Base-by-base conservation (phyloP, 1,140 invertebrate species). In the Drosophila pseudoananassae region DNA sequence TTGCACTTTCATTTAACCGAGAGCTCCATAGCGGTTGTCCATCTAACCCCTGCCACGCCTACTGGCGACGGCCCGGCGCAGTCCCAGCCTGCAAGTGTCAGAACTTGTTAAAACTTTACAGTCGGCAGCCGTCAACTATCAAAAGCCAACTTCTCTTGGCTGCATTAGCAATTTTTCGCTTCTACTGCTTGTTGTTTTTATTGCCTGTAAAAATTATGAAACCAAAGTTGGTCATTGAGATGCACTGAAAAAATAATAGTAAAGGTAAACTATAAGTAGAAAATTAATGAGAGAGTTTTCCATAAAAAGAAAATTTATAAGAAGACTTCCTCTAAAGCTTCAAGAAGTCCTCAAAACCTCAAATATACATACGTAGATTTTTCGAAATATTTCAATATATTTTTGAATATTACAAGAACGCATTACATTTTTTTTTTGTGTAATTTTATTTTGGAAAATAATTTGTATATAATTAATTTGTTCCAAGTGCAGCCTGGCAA, bases 21-120 rank as follows among this genome's bases (percentile, higher is more conserved):
- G 57, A 71, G 57, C 74, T 43, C 7, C 33, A 29, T 23, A 58
- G 51, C 72, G 66, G 65, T 69, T 80, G 57, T 56, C 45, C 71
- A 64, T 40, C 50, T 68, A 55, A 51, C 66, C 54, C 56, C n/a
- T 40, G n/a, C 33, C 54, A 27, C 31, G 33, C 38, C 46, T 17
- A 9, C 6, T 9, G 25, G 45, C 14, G 8, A 1, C 15, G 20
- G 20, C 20, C 20, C 20, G 20, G 20, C 20, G 20, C 15, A 25
- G 15, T 29, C 54, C 17, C 43, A 1, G 78, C 61, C 83, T 82
- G 83, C 75, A 83, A 88, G 83, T 87, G 83, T 88, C 83, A 87
- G 83, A 87, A 87, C 66, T 87, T 87, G 83, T 87, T 87, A 87
- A 87, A 88, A 87, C 83, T 88, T 87, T 87, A 76, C 72, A 76